Base-by-base conservation (phyloP, 2,888 invertebrate genomes). In the Vanessa cardui region DNA sequence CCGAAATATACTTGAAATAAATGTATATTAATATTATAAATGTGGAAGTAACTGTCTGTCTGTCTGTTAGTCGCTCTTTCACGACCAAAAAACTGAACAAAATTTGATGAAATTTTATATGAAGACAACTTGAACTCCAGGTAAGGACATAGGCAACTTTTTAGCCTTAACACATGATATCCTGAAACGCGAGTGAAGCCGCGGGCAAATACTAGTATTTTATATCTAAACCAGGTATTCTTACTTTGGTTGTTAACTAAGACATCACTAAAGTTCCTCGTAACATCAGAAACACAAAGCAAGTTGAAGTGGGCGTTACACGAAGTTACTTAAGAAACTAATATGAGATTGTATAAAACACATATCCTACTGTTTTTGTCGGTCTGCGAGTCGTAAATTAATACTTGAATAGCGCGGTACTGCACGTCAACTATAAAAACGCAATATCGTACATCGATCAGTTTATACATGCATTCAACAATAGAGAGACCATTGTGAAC, bases 391-490 rank as follows among this genome's bases (percentile, higher is more conserved):
- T 81, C 81, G 78, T 85, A 85, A 87, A 87, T 83, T 80, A 81
- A 73, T 65, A 77, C 70, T 66, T 68, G 72, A 76, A 77, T 80
- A 79, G 78, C 77, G 72, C 74, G 74, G 73, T 73, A 77, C 79
- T 76, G 77, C 78, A 78, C 76, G 80, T 85, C 83, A 84, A 79
- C 83, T 82, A 89, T 87, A 89, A 90, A 89, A 89, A 87, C 78
- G 84, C 83, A 84, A 88, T 89, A 90, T 88, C 88, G 85, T 83
- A 86, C 89, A 85, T 90, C 91, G 89, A 90, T 92, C 91, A 90
- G 86, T 82, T 82, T 79, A 82, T 86, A 84, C 80, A 80, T 77
- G 80, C 81, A 81, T 77, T 80, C 84, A 89, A 91, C 91, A 92
- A 91, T 89, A 80, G 88, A 73, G 81, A 77, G 82, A 83, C 85